A percentile compares a stretch with the other conserved stretches of the same genome.
Conservation (phyloP, 2,113 vertebrate genomes). For the Leucoraja erinaceus region DNA sequence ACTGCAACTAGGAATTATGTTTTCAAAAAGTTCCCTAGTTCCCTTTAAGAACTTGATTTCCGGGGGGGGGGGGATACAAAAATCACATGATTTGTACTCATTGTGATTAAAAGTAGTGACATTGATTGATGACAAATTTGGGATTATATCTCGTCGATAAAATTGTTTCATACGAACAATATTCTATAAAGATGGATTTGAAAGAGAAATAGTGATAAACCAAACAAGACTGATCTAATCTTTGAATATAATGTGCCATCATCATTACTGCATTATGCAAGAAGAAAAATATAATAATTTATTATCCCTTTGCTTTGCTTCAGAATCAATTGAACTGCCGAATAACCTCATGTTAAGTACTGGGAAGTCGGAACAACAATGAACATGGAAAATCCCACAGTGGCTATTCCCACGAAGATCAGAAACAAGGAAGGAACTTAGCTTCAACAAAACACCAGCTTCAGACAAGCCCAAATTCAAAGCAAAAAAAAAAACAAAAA, state of each 20-base stretch:
- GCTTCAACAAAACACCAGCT: slow-evolving; percentile 41
- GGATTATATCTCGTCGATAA: slow-evolving; percentile 18
- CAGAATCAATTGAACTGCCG: slow-evolving; percentile 48
- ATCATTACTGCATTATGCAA: background rate
- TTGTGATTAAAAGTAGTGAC: background rate
- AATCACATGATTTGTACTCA: background rate
- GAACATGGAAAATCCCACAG: slow-evolving; percentile 49
- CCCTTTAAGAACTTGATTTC: background rate
- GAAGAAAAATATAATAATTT: background rate
- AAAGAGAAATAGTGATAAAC: slow-evolving; percentile 7
- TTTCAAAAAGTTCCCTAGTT: background rate
- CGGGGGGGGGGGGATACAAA: no score
- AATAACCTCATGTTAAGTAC: slow-evolving; percentile 44
- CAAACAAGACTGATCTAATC: background rate
- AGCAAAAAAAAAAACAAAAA: slow-evolving; percentile 44
- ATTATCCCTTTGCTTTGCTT: slow-evolving; percentile 26
- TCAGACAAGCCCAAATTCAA: slow-evolving; percentile 43
- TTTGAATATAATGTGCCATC: background rate
- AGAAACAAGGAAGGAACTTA: slow-evolving; percentile 47
- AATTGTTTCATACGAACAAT: background rate
- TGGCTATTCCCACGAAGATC: slow-evolving; percentile 49
- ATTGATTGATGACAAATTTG: slow-evolving; percentile 3
- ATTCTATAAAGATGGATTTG: background rate
- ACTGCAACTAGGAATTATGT: background rate
- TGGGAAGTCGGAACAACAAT: slow-evolving; percentile 48